These are phyloP conservation scores for Cataglyphis altisquamis DNA, from an alignment of 2,888 invertebrate genomes.

Conservation along the genomic window DNA sequence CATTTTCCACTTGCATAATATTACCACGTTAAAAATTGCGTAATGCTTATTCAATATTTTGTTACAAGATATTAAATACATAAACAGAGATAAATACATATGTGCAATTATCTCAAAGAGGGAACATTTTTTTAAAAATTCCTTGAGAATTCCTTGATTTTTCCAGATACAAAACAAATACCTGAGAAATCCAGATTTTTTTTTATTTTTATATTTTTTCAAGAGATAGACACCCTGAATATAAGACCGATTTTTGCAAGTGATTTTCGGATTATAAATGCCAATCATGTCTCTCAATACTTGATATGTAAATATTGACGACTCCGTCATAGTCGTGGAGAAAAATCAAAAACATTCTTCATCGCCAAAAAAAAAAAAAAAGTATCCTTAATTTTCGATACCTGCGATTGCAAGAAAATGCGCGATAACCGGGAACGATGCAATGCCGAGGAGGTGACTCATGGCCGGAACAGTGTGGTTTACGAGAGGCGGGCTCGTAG, in stretches of 20 bases:
- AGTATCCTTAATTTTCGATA: background rate
- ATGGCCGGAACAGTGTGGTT: constrained; percentile 26
- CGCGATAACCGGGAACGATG: constrained; percentile 8
- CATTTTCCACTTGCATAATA: too few relatives aligned
- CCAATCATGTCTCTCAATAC: too few relatives aligned
- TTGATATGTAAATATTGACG: background rate
- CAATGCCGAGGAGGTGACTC: constrained; percentile 35
- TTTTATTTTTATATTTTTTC: too few relatives aligned
- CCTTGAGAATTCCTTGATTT: too few relatives aligned
- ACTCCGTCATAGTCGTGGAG: background rate
- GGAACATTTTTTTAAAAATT: too few relatives aligned
- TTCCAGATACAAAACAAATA: too few relatives aligned
- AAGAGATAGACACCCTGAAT: background rate
- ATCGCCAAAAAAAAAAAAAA: background rate
- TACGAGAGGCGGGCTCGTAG: constrained; percentile 44
- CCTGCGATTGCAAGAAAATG: constrained; percentile 1
- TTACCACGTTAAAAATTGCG: too few relatives aligned
- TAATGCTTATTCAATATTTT: too few relatives aligned
- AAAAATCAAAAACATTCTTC: background rate
- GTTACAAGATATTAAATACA: too few relatives aligned
- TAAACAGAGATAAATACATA: too few relatives aligned
- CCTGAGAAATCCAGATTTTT: too few relatives aligned
- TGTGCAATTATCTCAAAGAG: too few relatives aligned
- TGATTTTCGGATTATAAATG: background rate
- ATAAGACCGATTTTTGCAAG: background rate